Evolutionary conservation across 1,140 invertebrate species (phyloP), one percentile per base, ranked within the genome.

Genomic region (Asobara japonica): DNA sequence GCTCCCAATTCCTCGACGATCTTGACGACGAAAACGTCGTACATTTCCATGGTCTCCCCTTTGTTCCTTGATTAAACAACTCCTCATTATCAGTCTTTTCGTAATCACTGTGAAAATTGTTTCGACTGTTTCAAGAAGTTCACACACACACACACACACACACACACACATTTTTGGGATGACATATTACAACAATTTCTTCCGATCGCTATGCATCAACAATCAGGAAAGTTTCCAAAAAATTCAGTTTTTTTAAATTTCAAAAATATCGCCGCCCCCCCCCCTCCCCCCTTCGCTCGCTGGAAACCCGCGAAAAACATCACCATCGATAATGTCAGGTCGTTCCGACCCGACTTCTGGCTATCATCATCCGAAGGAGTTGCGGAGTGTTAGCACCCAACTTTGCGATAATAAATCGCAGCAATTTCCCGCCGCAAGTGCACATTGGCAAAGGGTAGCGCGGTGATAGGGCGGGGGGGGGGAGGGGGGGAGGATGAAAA

Each of bases 1-100:
- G 68, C 81, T 82, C 79, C 76, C 77, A 77, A 80, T 79, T 76
- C 73, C 77, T 82, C 75, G 75, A 83, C 76, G 78, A 79, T 82
- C 77, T 56, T 22, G 8, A 16, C 38, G 30, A 68, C 41, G 65
- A 66, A 41, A 38, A 45, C 4, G 13, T 13, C 13, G 51, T 11
- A 18, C 20, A 48, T 68, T 67, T 67, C 36, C 65, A 25, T 10
- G 20, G 6, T 66, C 20, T 29, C 36, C 16, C 65, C 38, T n/a
- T n/a, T n/a, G 30, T 22, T 20, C 33, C 18, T 41, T 66, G 33
- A 66, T 66, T 66, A 22, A 48, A 67, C 22, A 48, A 27, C 48
- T 5, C 13, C 29, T 67, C 38, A 27, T 48, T 67, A 45, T 67
- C 16, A 27, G 22, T 10, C n/a, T n/a, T 2, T 6, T 41, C 33